These are phyloP conservation scores for Cichlasoma orientale DNA, from an alignment of 2,797 vertebrate genomes.

Conservation along the genomic window DNA sequence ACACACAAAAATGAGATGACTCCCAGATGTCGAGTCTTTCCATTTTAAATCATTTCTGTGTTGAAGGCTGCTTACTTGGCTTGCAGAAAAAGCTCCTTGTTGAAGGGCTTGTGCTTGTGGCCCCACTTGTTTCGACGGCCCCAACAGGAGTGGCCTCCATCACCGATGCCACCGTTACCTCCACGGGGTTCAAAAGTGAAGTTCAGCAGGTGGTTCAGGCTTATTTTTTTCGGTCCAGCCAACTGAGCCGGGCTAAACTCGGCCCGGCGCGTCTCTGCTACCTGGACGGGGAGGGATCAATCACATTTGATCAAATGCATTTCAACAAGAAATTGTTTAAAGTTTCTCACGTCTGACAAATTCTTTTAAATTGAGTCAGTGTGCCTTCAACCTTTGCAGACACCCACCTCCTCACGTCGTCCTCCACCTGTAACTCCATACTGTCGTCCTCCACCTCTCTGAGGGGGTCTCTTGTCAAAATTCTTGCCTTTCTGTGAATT, in stretches of 20 bases:
- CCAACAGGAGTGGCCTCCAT: conserved; percentile 89
- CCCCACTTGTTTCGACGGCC: conserved; percentile 98
- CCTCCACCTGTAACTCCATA: conserved; percentile 92
- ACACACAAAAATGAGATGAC: conserved; percentile 28
- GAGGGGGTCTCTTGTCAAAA: conserved; percentile 98
- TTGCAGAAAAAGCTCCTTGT: conserved; percentile 98
- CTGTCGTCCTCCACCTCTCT: conserved; percentile 88
- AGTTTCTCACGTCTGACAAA: not conserved
- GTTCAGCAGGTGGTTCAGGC: conserved; percentile 97
- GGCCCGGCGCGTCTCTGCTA: conserved; percentile 96
- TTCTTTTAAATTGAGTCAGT: not conserved
- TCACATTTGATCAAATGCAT: not conserved
- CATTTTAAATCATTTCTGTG: not conserved
- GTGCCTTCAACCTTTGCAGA: not conserved
- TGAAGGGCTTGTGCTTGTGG: conserved; percentile 95
- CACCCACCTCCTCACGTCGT: conserved; percentile 96
- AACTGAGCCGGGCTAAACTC: conserved; percentile 99
- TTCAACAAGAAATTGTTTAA: not conserved
- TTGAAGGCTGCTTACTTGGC: conserved; percentile 89
- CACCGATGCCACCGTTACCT: conserved; percentile 82
- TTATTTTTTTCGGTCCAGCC: conserved; percentile 98
- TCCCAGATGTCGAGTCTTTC: not conserved
- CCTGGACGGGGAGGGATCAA: conserved; percentile 74
- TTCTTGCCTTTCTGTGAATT: conserved; percentile 99
- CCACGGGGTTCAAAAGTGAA: conserved; percentile 98